phyloP scores from a whole-genome alignment of 2,797 vertebrate species.

The Enoplosus armatus region DNA sequence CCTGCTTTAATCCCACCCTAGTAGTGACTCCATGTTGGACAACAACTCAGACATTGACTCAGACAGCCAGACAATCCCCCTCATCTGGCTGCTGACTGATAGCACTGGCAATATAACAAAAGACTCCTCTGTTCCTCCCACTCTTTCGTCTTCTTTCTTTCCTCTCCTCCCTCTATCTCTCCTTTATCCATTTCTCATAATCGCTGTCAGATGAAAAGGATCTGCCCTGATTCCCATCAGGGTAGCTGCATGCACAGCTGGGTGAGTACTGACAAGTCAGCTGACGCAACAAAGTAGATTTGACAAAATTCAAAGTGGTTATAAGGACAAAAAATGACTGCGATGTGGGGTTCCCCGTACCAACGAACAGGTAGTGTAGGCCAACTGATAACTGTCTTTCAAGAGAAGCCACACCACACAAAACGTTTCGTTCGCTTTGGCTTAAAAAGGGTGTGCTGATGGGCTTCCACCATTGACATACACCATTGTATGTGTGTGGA shows the following conservation, averaged over 20 bases:
- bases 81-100: constrained; percentile 56
- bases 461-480: no score
- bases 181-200: constrained; percentile 58
- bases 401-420: constrained; percentile 5
- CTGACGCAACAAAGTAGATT: constrained; percentile 45
- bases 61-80: constrained; percentile 60
- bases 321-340: constrained; percentile 1
- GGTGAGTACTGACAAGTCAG: constrained; percentile 25
- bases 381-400: constrained; percentile 15
- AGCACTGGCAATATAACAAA: constrained; percentile 62
- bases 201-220: constrained; percentile 60
- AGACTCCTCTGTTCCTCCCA: constrained; percentile 45
- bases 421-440: background rate
- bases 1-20: constrained; percentile 45
- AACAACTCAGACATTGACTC: constrained; percentile 51
- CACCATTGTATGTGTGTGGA: no score
- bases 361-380: constrained; percentile 1
- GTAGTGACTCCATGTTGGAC: constrained; percentile 56
- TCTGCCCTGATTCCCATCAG: constrained; percentile 43
- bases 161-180: constrained; percentile 25
- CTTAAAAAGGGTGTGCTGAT: no score
- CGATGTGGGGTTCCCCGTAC: constrained; percentile 9
- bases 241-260: constrained; percentile 46
- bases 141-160: constrained; percentile 26
- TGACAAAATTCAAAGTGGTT: constrained; percentile 22